Evolutionary conservation across 2,888 invertebrate species (phyloP), one percentile per base, ranked within the genome.

Genomic region (Drosophila sordidapex): DNA sequence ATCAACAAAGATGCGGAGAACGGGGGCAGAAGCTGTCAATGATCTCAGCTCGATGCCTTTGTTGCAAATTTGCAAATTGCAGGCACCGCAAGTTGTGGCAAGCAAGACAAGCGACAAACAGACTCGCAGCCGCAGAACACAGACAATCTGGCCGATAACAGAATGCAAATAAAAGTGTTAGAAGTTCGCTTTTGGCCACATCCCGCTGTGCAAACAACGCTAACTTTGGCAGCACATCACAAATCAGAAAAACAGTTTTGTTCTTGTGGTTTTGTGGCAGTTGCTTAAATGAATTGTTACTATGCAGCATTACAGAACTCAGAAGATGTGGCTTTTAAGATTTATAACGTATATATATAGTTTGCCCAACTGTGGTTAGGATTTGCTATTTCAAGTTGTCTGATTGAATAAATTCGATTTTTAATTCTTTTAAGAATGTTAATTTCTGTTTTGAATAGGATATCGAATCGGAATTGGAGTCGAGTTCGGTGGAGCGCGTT

Each of bases 61-160:
- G 68, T 46, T 69, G 59, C 57, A 62, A 76, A 76, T 69, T 38
- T 66, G 59, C 57, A 62, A 76, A 76, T 69, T 59, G 65, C 49
- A 43, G 48, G 57, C 63, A 76, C 76, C 71, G 63, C 79, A 75
- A 74, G 57, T 69, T 62, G 71, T 71, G 60, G 69, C 74, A 70
- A 52, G 48, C 62, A 63, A 36, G 56, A 52, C 38, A 36, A 40
- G 74, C 40, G 59, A 27, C 43, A 43, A 18, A 21, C 29, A 52
- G 33, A 25, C 31, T 13, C 8, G 58, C 57, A 43, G 21, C 40
- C 52, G 35, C 56, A 53, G 60, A 51, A 52, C 29, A 40, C 36
- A 48, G 46, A 48, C 57, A 49, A 46, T 58, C 52, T 57, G 60
- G 46, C 57, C 46, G 31, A 48, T 38, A 70, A 49, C 49, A 61